Conservation (phyloP, 1,140 invertebrate species). For the Drosophila equinoxialis region DNA sequence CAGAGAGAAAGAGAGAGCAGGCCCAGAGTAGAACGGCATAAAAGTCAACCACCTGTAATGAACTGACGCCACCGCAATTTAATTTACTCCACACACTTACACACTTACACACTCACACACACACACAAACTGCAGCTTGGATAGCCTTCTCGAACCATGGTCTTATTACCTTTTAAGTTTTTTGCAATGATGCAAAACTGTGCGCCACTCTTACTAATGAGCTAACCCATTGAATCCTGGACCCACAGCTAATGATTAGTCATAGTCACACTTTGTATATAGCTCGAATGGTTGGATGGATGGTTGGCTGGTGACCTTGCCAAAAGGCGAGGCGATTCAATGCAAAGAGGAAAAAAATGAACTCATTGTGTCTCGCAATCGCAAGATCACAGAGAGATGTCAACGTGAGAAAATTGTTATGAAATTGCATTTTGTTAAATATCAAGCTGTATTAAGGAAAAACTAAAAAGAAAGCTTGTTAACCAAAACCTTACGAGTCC, state of each 20-base stretch:
- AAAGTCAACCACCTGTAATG: conserved; percentile 83
- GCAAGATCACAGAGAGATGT: conserved; percentile 16
- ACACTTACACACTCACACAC: conserved; percentile 21
- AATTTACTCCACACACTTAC: conserved; percentile 67
- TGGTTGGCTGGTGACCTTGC: conserved; percentile 39
- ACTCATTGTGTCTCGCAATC: neutral
- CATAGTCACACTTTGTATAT: conserved; percentile 65
- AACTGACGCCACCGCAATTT: conserved; percentile 83
- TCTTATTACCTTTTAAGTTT: conserved; percentile 8
- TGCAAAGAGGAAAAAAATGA: neutral
- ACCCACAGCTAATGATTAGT: conserved; percentile 67
- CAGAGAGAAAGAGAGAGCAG: neutral
- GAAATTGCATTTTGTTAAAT: no score
- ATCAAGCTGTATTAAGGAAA: no score
- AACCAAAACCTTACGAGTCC: no score
- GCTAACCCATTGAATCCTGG: conserved; percentile 45
- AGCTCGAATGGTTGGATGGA: conserved; percentile 1
- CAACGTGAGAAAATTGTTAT: conserved; percentile 19
- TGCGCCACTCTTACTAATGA: conserved; percentile 40
- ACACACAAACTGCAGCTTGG: conserved; percentile 4
- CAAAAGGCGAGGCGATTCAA: neutral
- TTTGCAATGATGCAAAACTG: conserved; percentile 53
- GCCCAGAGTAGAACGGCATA: conserved; percentile 36
- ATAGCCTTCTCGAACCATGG: conserved; percentile 30
- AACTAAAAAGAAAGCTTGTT: no score